Percentiles rank a stretch among this genome's conserved stretches.
Evolutionary conservation across 2,113 vertebrate species (phyloP).

Genomic region (Psophia crepitans): DNA sequence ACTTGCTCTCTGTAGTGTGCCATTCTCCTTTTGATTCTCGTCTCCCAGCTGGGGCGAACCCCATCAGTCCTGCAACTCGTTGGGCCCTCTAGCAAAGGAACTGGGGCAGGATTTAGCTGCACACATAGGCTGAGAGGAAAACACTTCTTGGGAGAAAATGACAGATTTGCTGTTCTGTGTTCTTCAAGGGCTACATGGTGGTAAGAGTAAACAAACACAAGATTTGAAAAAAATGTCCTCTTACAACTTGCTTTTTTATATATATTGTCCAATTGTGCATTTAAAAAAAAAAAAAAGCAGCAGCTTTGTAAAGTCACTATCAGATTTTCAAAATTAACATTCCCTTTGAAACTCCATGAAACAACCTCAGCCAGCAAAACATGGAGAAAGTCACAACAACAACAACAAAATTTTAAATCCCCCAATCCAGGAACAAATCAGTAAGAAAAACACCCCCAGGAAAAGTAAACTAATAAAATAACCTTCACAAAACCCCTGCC

Average conservation of each 20-base stretch:
- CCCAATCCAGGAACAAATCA: neutral
- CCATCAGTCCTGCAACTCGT: neutral
- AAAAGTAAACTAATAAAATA: constrained; percentile 31
- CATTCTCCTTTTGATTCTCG: neutral
- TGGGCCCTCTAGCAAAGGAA: neutral
- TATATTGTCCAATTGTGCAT: neutral
- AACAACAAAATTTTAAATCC: neutral
- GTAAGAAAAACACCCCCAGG: neutral
- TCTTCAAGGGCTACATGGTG: fast-evolving
- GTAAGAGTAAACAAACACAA: neutral
- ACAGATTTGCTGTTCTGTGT: neutral
- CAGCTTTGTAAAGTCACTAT: neutral
- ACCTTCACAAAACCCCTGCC: neutral
- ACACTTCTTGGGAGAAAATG: neutral
- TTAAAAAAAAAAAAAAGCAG: neutral
- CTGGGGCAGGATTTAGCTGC: neutral
- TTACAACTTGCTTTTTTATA: neutral
- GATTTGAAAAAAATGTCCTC: neutral
- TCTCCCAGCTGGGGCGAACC: neutral
- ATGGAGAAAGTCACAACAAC: neutral
- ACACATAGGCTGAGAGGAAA: neutral
- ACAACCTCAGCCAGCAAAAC: neutral
- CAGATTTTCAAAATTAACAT: neutral
- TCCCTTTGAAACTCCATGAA: neutral
- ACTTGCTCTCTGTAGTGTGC: neutral